These are phyloP conservation scores for Perithous albicinctus DNA, from an alignment of 2,888 invertebrate genomes.

Conservation along the genomic window DNA sequence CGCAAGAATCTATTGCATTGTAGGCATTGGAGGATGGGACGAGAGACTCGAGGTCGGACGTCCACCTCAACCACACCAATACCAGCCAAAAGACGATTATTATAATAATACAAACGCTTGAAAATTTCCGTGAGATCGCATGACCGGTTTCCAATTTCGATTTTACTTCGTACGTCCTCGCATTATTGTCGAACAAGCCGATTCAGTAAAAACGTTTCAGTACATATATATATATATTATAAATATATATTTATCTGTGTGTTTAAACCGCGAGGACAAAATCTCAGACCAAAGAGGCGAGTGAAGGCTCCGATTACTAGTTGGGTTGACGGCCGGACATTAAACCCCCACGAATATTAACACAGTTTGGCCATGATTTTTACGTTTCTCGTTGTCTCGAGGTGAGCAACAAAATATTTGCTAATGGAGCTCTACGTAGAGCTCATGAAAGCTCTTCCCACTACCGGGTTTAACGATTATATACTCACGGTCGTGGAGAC, in stretches of 20 bases:
- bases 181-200: constrained; percentile 31
- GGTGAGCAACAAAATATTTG: constrained; percentile 55
- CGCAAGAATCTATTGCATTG: constrained; percentile 68
- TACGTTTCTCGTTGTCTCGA: constrained; percentile 39
- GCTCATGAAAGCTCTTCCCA: neutral
- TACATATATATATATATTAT: neutral
- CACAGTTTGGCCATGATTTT: constrained; percentile 52
- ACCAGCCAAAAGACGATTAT: neutral
- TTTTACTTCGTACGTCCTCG: constrained; percentile 21
- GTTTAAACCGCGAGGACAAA: constrained; percentile 41
- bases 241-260: neutral
- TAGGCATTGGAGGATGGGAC: constrained; percentile 61
- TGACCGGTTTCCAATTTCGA: constrained; percentile 41
- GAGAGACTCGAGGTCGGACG: constrained; percentile 64
- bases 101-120: constrained; percentile 23
- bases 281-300: constrained; percentile 45
- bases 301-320: constrained; percentile 54
- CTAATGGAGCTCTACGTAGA: neutral
- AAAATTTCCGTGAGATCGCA: constrained; percentile 41
- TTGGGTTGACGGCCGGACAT: constrained; percentile 62
- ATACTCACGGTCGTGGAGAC: constrained; percentile 42
- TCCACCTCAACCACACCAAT: constrained; percentile 59
- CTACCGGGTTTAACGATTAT: constrained; percentile 62
- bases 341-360: constrained; percentile 61
- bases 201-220: constrained; percentile 18